Base-by-base conservation (phyloP, 2,888 invertebrate genomes). In the Mantis religiosa region DNA sequence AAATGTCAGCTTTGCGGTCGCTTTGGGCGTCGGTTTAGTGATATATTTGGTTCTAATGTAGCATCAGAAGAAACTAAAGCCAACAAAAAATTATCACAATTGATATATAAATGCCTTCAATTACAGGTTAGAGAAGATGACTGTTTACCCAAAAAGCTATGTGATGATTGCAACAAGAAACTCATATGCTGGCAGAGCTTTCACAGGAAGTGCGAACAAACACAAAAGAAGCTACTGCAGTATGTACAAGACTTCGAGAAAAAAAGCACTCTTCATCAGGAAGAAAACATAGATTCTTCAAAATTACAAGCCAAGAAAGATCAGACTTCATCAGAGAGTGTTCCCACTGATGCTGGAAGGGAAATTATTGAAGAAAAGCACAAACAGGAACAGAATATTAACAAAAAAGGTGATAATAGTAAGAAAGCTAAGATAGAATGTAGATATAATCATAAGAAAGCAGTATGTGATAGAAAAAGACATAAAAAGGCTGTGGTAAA, bases 111-210 rank as follows among this genome's bases (percentile, higher is more conserved):
- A 81, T 88, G 84, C 27, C 88, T 88, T 81, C 82, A 81, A 9
- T 34, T 88, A 81, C 84, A 88, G 89, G 82, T 89, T 83, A 84
- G 41, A 82, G 71, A 54, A 87, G 84, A 84, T 41, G 89, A 89
- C 86, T 47, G 85, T 47, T 89, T 88, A n/a, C 88, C 89, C 15
- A 83, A 89, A 34, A 88, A 86, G 30, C 34, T 89, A 25, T 89
- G 89, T 86, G 88, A 89, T 87, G 88, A 88, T 20, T 89, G 89
- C 41, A 82, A 81, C 34, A 89, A 83, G 84, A 87, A 87, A 54
- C 81, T 89, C 28, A n/a, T 28, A 3, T 28, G 30, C 14, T 89
- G 89, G 89, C 87, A 89, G 54, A 41, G 30, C 71, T 88, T 88
- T 28, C 81, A 81, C 27, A 81, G 28, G 20, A 88, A 85, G 30